A percentile compares a stretch with the other conserved stretches of the same genome.
Conservation (phyloP, 1,140 invertebrate genomes). For the Bombus huntii region DNA sequence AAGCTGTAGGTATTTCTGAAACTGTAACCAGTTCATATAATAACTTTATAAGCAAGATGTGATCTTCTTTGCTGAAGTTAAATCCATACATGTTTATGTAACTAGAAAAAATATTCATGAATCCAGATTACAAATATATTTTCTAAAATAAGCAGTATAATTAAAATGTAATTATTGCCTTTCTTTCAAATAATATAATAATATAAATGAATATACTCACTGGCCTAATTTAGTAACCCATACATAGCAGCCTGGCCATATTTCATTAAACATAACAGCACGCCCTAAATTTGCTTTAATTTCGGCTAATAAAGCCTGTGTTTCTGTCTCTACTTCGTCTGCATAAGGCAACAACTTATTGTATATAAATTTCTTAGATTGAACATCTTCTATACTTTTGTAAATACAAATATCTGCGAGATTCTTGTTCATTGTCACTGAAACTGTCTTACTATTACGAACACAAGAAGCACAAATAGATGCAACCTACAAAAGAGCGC, state of each 20-base stretch:
- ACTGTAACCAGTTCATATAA: slow-evolving; percentile 90
- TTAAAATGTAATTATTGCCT: background rate
- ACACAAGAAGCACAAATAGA: background rate
- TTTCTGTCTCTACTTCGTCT: slow-evolving; percentile 86
- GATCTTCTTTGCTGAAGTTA: slow-evolving; percentile 95
- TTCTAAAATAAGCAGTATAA: background rate
- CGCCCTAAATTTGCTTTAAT: slow-evolving; percentile 88
- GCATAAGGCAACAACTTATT: slow-evolving; percentile 88
- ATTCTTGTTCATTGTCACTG: slow-evolving; percentile 10
- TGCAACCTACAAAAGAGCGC: background rate
- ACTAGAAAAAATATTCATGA: slow-evolving; percentile 81
- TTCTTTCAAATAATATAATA: background rate
- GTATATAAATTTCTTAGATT: slow-evolving; percentile 85
- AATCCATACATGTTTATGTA: slow-evolving; percentile 93
- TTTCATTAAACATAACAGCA: slow-evolving; percentile 86
- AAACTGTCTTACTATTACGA: background rate
- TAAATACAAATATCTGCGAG: background rate
- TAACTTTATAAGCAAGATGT: slow-evolving; percentile 93
- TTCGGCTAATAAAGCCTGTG: slow-evolving; percentile 83
- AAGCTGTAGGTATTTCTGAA: slow-evolving; percentile 90
- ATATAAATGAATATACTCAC: slow-evolving; percentile 78
- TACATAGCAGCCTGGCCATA: slow-evolving; percentile 86
- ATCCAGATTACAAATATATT: slow-evolving; percentile 2
- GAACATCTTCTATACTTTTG: background rate
- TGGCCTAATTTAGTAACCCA: slow-evolving; percentile 86